These are phyloP conservation scores for Tonatia bakeri DNA, from an alignment of 2,113 vertebrate species.

Conservation along the genomic window DNA sequence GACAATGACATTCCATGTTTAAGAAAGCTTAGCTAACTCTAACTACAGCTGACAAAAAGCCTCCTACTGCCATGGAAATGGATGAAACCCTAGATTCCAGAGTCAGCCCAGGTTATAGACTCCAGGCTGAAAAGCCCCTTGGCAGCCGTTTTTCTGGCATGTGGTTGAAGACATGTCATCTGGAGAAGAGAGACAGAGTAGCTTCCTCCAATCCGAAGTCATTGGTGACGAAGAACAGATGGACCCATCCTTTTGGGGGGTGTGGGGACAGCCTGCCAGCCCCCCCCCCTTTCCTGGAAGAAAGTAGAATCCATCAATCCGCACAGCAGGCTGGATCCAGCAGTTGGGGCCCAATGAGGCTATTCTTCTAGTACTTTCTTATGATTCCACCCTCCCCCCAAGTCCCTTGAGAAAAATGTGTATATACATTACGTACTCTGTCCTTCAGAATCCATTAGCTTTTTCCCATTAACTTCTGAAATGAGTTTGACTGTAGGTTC, in stretches of 20 bases:
- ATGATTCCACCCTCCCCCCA: neutral
- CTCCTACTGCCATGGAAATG: neutral
- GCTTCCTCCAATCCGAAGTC: neutral
- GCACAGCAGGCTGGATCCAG: neutral
- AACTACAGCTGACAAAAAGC: neutral
- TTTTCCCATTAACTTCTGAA: slow-evolving; percentile 67
- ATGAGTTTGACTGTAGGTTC: slow-evolving; percentile 42
- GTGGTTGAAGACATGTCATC: neutral
- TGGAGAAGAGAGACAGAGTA: neutral
- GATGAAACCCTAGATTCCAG: neutral
- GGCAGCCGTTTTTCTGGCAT: neutral
- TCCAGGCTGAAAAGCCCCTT: neutral
- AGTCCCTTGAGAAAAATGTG: neutral
- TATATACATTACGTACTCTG: neutral
- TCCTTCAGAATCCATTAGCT: slow-evolving; percentile 64
- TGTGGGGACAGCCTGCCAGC: neutral
- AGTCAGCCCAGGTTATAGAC: neutral
- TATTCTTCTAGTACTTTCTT: neutral
- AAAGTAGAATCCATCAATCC: neutral
- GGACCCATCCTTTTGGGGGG: neutral
- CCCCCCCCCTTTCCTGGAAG: neutral
- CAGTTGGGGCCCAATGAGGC: neutral
- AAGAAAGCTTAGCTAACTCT: neutral
- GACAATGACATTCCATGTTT: neutral
- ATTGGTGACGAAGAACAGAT: neutral